A percentile compares a stretch with the other conserved stretches of the same genome.
These are phyloP conservation scores for Drosophila setosimentum DNA, from an alignment of 2,888 invertebrate species.

Conservation along the genomic window DNA sequence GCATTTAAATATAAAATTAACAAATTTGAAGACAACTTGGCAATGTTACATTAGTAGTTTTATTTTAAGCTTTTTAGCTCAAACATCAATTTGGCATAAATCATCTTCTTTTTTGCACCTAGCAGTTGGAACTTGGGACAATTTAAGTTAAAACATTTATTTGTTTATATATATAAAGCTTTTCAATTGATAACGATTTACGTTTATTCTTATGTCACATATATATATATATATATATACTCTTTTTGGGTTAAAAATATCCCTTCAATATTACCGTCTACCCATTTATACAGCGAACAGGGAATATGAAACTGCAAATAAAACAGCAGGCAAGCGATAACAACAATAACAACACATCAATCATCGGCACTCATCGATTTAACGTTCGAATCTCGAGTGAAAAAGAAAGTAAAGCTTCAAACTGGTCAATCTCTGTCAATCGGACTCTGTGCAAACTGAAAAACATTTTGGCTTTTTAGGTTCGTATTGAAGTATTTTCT, in stretches of 20 bases:
- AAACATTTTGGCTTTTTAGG: conserved; percentile 11
- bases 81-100: background rate
- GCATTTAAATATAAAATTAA: background rate
- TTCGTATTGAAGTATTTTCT: conserved; percentile 32
- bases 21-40: background rate
- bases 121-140: background rate
- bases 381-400: conserved; percentile 57
- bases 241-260: background rate
- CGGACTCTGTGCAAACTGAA: conserved; percentile 9
- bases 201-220: background rate
- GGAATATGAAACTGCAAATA: background rate
- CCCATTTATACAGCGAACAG: background rate
- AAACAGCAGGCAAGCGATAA: conserved; percentile 8
- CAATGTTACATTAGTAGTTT: background rate
- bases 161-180: background rate
- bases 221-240: no score
- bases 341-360: conserved; percentile 4
- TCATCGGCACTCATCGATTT: conserved; percentile 34
- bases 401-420: conserved; percentile 70
- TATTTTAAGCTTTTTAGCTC: background rate
- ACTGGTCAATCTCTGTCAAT: conserved; percentile 9
- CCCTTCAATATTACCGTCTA: background rate
- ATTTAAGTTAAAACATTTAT: no score
- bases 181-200: no score
- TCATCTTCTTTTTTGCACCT: background rate